Evolutionary conservation across 2,888 invertebrate species (phyloP), one percentile per base, ranked within the genome.

Genomic region (Iselma pallidipennis): DNA sequence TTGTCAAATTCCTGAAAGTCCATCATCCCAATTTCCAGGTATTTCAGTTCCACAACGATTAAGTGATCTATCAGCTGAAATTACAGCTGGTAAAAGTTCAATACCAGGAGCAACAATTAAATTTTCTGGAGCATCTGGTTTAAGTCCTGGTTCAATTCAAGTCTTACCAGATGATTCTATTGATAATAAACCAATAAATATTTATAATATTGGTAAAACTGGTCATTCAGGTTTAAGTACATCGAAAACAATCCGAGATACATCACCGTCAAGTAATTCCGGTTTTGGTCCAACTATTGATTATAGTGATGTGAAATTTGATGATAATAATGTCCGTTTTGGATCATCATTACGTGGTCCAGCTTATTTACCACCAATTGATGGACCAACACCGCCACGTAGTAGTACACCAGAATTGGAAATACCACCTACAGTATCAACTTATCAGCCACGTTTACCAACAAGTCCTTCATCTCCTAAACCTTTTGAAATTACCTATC

Each of bases 361-460:
- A 2, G 78, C 75, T 14, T 82, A 82, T 66, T 69, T 82, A 23
- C 82, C 82, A 29, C 82, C 82, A 7, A 63, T 72, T 29, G 71
- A 70, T 66, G 67, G 57, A 7, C 66, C 67, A 26, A 70, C 62
- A 16, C 68, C 66, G n/a, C 67, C 68, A 49, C 59, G 64, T 12
- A 55, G n/a, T n/a, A n/a, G 57, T 48, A 65, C 68, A 48, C 61
- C 65, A 26, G 19, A 65, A 62, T 33, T 65, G 48, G 59, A 57
- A 49, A 67, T 48, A 6, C 62, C 48, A 55, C 61, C 58, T 6
- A 57, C 61, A 50, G 29, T 49, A 45, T 63, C 65, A 31, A 50
- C 59, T 3, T 73, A 72, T 56, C 70, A 69, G 26, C 64, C 62
- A 49, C 68, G 71, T 21, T 64, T 62, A 52, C 52, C 52, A 63